A percentile compares a stretch with the other conserved stretches of the same genome.
Conservation (phyloP, 2,797 vertebrate species). For the Galaxias olidus region DNA sequence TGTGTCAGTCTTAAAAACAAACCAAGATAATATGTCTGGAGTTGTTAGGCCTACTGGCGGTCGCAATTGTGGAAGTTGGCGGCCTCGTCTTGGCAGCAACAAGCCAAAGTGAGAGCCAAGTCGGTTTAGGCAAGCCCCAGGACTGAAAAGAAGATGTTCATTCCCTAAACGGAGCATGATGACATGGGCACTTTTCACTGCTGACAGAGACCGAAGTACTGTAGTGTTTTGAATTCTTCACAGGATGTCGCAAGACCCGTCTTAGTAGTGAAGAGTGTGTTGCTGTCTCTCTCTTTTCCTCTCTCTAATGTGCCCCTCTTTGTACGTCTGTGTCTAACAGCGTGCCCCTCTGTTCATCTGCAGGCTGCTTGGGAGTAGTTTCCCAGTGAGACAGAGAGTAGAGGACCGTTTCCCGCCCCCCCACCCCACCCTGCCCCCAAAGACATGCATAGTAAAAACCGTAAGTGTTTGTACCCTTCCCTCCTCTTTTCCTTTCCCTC, state of each 20-base stretch:
- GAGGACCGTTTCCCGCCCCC: constrained; percentile 47
- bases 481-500: constrained; percentile 13
- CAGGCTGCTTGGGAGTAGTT: constrained; percentile 76
- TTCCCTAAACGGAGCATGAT: neutral
- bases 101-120: too few species aligned
- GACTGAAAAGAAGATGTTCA: neutral
- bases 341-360: constrained; percentile 58
- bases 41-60: too few species aligned
- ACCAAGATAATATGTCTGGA: neutral
- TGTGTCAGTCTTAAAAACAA: neutral
- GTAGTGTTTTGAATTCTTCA: neutral
- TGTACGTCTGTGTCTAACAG: constrained; percentile 26
- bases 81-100: too few species aligned
- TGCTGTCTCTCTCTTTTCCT: neutral
- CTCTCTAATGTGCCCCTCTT: neutral
- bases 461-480: constrained; percentile 62
- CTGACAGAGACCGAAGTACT: neutral
- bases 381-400: constrained; percentile 73
- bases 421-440: constrained; percentile 51
- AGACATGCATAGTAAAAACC: constrained; percentile 83
- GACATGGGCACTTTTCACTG: neutral
- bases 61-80: too few species aligned
- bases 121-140: constrained; percentile 11
- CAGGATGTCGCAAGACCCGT: neutral
- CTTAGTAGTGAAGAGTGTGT: neutral